These are phyloP conservation scores for Calliphora vomitoria DNA, from an alignment of 2,888 invertebrate genomes.

Conservation along the genomic window DNA sequence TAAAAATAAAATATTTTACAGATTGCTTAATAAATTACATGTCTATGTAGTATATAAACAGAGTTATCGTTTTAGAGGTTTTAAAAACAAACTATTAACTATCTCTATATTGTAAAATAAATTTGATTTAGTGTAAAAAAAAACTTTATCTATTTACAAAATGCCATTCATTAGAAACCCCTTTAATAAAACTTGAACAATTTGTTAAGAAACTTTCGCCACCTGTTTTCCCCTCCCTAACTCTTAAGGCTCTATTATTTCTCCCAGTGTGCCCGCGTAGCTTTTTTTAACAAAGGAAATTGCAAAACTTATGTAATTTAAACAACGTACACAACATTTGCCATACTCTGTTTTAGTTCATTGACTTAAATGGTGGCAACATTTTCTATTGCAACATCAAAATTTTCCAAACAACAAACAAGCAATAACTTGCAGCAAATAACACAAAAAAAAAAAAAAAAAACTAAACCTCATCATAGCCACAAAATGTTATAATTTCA, in stretches of 20 bases:
- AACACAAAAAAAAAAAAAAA: not conserved
- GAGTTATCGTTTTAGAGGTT: too few relatives aligned
- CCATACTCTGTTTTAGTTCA: conserved; percentile 55
- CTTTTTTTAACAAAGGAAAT: conserved; percentile 46
- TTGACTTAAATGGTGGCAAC: conserved; percentile 57
- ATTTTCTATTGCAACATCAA: conserved; percentile 44
- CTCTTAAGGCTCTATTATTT: not conserved
- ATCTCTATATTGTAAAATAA: too few relatives aligned
- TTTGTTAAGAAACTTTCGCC: not conserved
- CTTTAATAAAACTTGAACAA: too few relatives aligned
- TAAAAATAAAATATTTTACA: conserved; percentile 21
- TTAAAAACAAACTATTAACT: too few relatives aligned
- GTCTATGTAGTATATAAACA: too few relatives aligned
- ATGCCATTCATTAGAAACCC: too few relatives aligned
- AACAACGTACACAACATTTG: not conserved
- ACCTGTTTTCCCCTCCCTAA: not conserved
- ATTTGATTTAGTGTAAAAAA: too few relatives aligned
- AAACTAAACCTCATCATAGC: not conserved
- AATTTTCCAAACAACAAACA: not conserved
- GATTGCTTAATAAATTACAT: conserved; percentile 26
- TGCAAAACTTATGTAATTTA: conserved; percentile 48
- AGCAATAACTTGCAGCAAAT: not conserved
- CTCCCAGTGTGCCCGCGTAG: not conserved
- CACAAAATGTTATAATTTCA: conserved; percentile 64
- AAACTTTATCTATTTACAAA: too few relatives aligned